Conservation (phyloP, 1,140 invertebrate species). For the Marisa cornuarietis region DNA sequence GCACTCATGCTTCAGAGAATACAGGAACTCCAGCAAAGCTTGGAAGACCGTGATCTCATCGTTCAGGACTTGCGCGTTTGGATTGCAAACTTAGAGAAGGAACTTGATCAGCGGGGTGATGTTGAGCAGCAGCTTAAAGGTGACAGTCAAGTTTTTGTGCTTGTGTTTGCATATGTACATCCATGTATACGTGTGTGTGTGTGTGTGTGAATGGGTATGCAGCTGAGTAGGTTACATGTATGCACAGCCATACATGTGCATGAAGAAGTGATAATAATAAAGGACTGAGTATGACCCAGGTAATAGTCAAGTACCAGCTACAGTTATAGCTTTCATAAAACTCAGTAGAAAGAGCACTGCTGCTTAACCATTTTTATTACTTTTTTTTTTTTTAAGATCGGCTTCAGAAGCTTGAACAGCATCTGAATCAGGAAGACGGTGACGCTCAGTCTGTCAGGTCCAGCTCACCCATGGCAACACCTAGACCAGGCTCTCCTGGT, state of each 20-base stretch:
- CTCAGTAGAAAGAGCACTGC: too few species aligned
- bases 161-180: background rate
- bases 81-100: constrained; percentile 78
- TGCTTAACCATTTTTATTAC: background rate
- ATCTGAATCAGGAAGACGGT: constrained; percentile 22
- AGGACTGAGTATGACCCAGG: too few species aligned
- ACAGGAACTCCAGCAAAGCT: constrained; percentile 47
- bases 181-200: too few species aligned
- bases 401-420: constrained; percentile 32
- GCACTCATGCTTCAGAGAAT: constrained; percentile 44
- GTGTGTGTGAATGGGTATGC: background rate
- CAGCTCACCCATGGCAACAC: background rate
- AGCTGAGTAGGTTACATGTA: too few species aligned
- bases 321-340: too few species aligned
- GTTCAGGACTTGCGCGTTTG: constrained; percentile 66
- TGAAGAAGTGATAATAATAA: too few species aligned
- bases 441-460: constrained; percentile 13
- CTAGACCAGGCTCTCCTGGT: background rate
- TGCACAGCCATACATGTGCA: too few species aligned
- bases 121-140: constrained; percentile 32
- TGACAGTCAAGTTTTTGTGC: too few species aligned
- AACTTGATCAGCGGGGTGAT: constrained; percentile 69
- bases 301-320: too few species aligned
- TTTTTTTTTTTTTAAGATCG: constrained; percentile 8
- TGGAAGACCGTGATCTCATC: constrained; percentile 50